Percentiles rank a stretch among this genome's conserved stretches.
These are phyloP conservation scores for Nothocercus nigrocapillus DNA, from an alignment of 2,113 vertebrate species.

Conservation along the genomic window DNA sequence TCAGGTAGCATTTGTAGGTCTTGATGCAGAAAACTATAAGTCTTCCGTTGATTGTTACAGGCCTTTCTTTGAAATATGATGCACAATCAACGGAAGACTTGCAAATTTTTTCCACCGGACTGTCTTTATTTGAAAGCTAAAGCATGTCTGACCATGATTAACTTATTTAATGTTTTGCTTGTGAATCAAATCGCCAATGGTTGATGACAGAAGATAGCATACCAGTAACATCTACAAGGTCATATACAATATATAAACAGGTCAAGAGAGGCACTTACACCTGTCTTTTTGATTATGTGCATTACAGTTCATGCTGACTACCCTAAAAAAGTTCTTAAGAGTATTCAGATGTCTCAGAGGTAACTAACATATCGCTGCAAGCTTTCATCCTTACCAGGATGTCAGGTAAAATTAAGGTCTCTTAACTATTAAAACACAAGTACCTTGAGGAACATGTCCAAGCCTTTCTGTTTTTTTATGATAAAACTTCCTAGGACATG, in stretches of 20 bases:
- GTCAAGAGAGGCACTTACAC: neutral
- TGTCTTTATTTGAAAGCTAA: neutral
- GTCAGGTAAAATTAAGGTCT: neutral
- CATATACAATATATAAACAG: neutral
- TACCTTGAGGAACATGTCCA: neutral
- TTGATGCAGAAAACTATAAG: neutral
- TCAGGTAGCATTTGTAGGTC: slow-evolving; percentile 43
- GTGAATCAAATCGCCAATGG: neutral
- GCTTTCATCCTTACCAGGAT: neutral
- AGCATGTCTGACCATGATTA: neutral
- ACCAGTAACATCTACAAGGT: neutral
- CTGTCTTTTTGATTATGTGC: neutral
- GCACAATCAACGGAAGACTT: neutral
- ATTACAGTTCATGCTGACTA: neutral
- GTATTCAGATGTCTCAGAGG: neutral
- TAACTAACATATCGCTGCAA: neutral
- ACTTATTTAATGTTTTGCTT: slow-evolving; percentile 12
- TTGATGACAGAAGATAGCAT: neutral
- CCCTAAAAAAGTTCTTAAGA: neutral
- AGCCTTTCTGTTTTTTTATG: neutral
- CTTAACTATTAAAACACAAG: neutral
- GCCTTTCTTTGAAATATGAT: neutral
- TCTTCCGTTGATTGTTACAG: neutral
- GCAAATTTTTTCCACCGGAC: neutral
- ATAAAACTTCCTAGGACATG: neutral